A percentile compares a stretch with the other conserved stretches of the same genome.
phyloP scores from a whole-genome alignment of 2,113 vertebrate genomes.

The Zapornia atra region DNA sequence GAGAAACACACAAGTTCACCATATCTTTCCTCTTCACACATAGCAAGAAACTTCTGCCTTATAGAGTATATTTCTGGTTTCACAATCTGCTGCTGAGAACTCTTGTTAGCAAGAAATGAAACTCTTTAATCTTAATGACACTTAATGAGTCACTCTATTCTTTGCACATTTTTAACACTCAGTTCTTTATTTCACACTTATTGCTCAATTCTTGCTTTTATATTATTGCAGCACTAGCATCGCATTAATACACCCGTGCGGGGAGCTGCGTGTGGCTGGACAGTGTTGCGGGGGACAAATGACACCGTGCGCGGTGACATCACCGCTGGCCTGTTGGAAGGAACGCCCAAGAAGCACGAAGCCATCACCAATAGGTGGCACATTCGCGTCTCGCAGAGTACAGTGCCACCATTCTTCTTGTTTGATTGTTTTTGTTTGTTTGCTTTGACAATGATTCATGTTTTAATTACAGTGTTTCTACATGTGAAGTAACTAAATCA shows the following conservation, averaged over 20 bases:
- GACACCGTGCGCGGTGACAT: not conserved
- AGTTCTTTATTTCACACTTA: slow-evolving; percentile 69
- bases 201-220: slow-evolving; percentile 69
- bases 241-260: not conserved
- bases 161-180: slow-evolving; percentile 64
- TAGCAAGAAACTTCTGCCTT: slow-evolving; percentile 65
- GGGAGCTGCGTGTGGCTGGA: not conserved
- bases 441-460: slow-evolving; percentile 44
- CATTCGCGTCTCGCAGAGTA: slow-evolving; percentile 26
- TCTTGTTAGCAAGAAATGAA: slow-evolving; percentile 66
- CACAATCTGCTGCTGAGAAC: slow-evolving; percentile 71
- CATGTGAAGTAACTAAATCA: slow-evolving; percentile 37
- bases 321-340: not conserved
- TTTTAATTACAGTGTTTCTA: slow-evolving; percentile 50
- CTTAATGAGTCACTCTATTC: slow-evolving; percentile 64
- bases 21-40: slow-evolving; percentile 68
- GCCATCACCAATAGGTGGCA: slow-evolving; percentile 47
- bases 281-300: not conserved
- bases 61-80: slow-evolving; percentile 65
- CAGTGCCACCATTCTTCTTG: not conserved
- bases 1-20: slow-evolving; percentile 65
- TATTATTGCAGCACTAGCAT: not conserved
- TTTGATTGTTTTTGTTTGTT: slow-evolving; percentile 34
- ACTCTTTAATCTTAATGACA: slow-evolving; percentile 68
- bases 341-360: not conserved